Conservation (phyloP, 2,888 invertebrate genomes). For the Andrena bicolor region DNA sequence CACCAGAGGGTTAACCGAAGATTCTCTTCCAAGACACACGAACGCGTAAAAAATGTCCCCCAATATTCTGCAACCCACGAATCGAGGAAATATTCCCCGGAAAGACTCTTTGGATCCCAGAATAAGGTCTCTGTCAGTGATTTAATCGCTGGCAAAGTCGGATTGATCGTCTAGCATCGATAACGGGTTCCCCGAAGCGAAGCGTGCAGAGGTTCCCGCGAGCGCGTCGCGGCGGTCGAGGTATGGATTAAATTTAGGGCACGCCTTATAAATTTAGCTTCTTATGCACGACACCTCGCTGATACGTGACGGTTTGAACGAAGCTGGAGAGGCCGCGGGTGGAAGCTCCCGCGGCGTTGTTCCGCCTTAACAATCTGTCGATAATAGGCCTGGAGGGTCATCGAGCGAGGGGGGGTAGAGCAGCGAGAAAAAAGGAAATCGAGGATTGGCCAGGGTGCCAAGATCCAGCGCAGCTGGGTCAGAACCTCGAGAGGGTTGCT, state of each 20-base stretch:
- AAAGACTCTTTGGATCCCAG: too few relatives aligned
- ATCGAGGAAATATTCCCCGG: too few relatives aligned
- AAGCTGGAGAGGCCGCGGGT: constrained; percentile 8
- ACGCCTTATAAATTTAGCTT: constrained; percentile 50
- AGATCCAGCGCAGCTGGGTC: constrained; percentile 68
- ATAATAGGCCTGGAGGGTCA: constrained; percentile 65
- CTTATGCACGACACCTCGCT: constrained; percentile 44
- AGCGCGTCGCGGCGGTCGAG: neutral
- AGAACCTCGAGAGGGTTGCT: constrained; percentile 70
- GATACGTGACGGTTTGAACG: constrained; percentile 58
- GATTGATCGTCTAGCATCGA: too few relatives aligned
- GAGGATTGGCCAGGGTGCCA: constrained; percentile 75
- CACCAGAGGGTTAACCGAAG: too few relatives aligned
- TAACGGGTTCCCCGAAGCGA: neutral
- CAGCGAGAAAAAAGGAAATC: constrained; percentile 64
- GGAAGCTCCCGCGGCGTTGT: constrained; percentile 40
- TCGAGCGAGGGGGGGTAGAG: constrained; percentile 23
- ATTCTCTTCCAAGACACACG: too few relatives aligned
- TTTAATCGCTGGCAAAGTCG: too few relatives aligned
- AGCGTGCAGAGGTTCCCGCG: neutral
- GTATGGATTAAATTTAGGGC: constrained; percentile 40
- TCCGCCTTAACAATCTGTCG: constrained; percentile 63
- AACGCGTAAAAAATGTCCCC: too few relatives aligned
- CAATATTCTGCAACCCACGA: too few relatives aligned
- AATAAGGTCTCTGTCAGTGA: too few relatives aligned